Evolutionary conservation across 1,140 invertebrate species (phyloP), one percentile per base, ranked within the genome.

Genomic region (Bombus terrestris): DNA sequence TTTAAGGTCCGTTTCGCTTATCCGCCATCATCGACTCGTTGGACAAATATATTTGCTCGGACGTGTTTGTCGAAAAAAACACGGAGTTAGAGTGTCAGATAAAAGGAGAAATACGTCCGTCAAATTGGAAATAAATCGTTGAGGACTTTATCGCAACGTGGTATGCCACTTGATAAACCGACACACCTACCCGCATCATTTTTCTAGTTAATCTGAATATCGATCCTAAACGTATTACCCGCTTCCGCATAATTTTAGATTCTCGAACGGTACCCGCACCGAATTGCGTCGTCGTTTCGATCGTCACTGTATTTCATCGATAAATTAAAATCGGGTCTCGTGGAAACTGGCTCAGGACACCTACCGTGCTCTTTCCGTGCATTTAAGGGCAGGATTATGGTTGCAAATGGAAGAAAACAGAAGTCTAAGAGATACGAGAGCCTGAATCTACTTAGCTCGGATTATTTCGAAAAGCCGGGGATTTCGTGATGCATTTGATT

Each of bases 171-270:
- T 53, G 47, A 53, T 53, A 53, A 53, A 53, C 28, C 32, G 53
- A 66, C 81, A 71, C 83, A 32, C 64, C 64, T n/a, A 64, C 76
- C 79, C 88, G 87, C 88, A 83, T 89, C 47, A 66, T 76, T 81
- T 86, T 79, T 72, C 35, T 41, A 59, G 66, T 81, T 88, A 83
- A 88, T 88, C 82, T 86, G 84, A 82, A 86, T 89, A 89, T 88
- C 80, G 88, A 89, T 86, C 75, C 32, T 53, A 8, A 25, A 76
- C 77, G 37, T 80, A 80, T 84, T 76, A 84, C 83, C 83, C 83
- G 68, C 1, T 62, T 62, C 32, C 68, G 83, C 28, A 85, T 85
- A 85, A 85, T 85, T 64, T 64, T 73, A 80, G 8, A 68, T 39
- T 39, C 41, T 62, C 66, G 59, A 41, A 22, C 35, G 66, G 37